These are phyloP conservation scores for Apostichopus leukothele DNA, from an alignment of 53 echinoderm and acorn worm species.

Conservation along the genomic window DNA sequence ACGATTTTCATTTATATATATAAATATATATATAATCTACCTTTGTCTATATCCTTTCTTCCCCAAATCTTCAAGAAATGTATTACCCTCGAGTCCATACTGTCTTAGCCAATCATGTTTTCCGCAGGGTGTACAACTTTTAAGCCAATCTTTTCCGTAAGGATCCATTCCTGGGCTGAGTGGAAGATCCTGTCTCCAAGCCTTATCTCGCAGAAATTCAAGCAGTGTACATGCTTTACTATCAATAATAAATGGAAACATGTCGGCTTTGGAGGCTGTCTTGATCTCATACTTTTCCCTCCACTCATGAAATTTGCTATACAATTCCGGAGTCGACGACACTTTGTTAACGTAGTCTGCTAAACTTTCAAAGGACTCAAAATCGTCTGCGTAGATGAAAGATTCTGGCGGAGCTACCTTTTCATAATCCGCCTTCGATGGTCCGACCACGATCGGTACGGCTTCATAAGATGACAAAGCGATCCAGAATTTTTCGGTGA, in stretches of 20 bases:
- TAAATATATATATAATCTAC: no score
- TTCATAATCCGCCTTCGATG: conserved; percentile 12
- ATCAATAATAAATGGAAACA: neutral
- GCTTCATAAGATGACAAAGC: neutral
- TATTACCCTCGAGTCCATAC: no score
- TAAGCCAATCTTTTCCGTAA: conserved; percentile 8
- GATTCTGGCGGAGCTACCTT: conserved; percentile 18
- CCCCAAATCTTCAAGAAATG: no score
- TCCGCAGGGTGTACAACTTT: neutral
- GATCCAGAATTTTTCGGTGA: conserved; percentile 34
- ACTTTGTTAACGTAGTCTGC: conserved; percentile 3
- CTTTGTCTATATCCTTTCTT: no score
- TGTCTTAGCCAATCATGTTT: neutral
- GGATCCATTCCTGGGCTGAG: conserved; percentile 3
- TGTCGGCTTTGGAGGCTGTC: neutral
- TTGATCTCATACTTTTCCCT: neutral
- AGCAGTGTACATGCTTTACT: neutral
- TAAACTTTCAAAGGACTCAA: conserved; percentile 13
- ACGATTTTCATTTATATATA: no score
- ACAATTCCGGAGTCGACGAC: neutral
- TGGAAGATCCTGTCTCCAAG: neutral
- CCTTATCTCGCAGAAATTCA: neutral
- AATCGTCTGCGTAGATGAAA: conserved; percentile 23
- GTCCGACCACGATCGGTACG: conserved; percentile 19
- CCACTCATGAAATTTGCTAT: conserved; percentile 3